Percentiles rank a stretch among this genome's conserved stretches.
phyloP scores from a whole-genome alignment of 2,113 vertebrate genomes.

The Cinclus cinclus region DNA sequence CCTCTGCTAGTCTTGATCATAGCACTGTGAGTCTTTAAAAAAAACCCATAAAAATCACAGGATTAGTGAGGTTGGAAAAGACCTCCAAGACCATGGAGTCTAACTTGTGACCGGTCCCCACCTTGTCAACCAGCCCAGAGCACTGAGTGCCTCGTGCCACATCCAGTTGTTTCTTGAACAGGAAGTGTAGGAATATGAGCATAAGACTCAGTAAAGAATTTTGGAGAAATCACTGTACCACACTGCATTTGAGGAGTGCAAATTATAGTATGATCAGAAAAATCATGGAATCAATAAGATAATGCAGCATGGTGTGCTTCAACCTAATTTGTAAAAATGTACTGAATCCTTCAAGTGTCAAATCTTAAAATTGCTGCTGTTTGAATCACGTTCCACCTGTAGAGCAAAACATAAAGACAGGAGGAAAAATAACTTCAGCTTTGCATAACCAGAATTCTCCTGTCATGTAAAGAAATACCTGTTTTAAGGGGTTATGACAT shows the following conservation, averaged over 20 bases:
- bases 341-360: constrained; percentile 8
- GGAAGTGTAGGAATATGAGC: neutral
- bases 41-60: neutral
- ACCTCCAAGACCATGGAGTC: neutral
- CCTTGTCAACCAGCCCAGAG: neutral
- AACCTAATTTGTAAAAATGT: neutral
- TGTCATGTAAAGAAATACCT: neutral
- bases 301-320: neutral
- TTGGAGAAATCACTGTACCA: neutral
- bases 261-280: neutral
- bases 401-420: neutral
- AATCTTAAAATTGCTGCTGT: neutral
- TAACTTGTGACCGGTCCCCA: neutral
- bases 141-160: neutral
- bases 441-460: neutral
- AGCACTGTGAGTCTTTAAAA: neutral
- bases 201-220: neutral
- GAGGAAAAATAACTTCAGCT: neutral
- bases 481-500: neutral
- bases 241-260: neutral
- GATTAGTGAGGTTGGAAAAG: neutral
- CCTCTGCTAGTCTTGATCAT: neutral
- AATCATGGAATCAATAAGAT: neutral
- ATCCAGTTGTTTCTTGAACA: neutral
- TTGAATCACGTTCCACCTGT: constrained; percentile 18